Base-by-base conservation (phyloP, 1,140 invertebrate species). In the Hycleus cichorii region DNA sequence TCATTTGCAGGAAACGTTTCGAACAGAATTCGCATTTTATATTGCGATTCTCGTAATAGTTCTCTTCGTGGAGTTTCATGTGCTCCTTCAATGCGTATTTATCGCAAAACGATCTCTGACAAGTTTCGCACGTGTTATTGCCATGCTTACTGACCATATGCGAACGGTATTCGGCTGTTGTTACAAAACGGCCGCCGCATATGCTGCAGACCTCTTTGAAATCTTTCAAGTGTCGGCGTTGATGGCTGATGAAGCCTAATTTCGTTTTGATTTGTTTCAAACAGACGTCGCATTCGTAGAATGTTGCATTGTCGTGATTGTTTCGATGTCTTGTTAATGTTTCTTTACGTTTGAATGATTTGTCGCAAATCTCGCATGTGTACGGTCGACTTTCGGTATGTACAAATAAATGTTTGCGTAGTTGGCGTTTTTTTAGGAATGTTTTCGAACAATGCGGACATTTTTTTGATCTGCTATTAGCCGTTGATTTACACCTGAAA, bases 181-280 rank as follows among this genome's bases (percentile, higher is more conserved):
- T 68, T 0, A 70, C 60, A 46, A 71, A 72, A 3, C 70, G 69
- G 8, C 62, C 48, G 11, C 63, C 52, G 54, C 70, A 72, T 5
- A 50, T 18, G 39, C 66, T 56, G 42, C 70, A 72, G 7, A 62
- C 55, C 32, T 32, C 32, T 32, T 32, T 32, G 32, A 32, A 71
- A 57, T 84, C 78, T 25, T 80, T 79, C 11, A 80, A 77, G 56
- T 84, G 80, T 11, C 82, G 80, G 4, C 81, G 75, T 7, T 32
- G 32, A 7, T 32, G 32, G 32, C 32, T 32, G 32, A 32, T 32
- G 32, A 32, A 32, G 7, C 32, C 32, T 7, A 32, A 32, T 32
- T 32, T 32, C 1, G 32, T 32, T 32, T 32, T 32, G 32, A 32
- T 32, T 32, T 32, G 32, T 58, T 78, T 78, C 4, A 72, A 68